phyloP scores from a whole-genome alignment of 2,888 invertebrate genomes.

The Abrostola triplasia region DNA sequence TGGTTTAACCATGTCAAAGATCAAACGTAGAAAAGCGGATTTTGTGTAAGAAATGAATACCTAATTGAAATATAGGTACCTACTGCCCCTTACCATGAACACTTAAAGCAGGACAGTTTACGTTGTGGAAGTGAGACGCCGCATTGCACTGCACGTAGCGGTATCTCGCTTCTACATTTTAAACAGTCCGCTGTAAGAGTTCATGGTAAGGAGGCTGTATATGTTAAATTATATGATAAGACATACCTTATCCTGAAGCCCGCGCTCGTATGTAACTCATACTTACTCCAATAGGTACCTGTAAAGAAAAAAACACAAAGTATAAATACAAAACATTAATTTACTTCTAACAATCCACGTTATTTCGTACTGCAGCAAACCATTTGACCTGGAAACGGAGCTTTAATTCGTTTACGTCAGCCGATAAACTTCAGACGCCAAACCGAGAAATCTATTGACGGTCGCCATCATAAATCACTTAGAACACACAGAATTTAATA shows the following conservation, averaged over 20 bases:
- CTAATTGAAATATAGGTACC: no score
- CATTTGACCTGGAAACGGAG: conserved; percentile 35
- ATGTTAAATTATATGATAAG: no score
- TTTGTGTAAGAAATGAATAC: no score
- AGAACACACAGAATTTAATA: conserved; percentile 9
- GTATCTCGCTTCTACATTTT: no score
- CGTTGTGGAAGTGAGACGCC: no score
- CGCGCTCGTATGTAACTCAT: neutral
- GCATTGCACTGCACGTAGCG: no score
- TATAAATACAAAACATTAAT: conserved; percentile 5
- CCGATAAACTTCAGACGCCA: conserved; percentile 30
- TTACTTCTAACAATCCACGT: conserved; percentile 27
- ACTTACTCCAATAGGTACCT: conserved; percentile 27
- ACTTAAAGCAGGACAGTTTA: no score
- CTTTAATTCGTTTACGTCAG: conserved; percentile 33
- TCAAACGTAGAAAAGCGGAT: no score
- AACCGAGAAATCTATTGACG: conserved; percentile 25
- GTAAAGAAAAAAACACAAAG: conserved; percentile 22
- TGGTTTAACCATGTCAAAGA: no score
- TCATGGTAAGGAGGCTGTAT: no score
- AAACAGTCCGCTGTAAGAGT: no score
- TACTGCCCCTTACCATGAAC: no score
- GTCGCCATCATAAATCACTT: conserved; percentile 7
- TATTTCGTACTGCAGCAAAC: conserved; percentile 23
- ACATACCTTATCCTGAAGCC: neutral